These are phyloP conservation scores for Nysson spinosus DNA, from an alignment of 2,888 invertebrate genomes.

Conservation along the genomic window DNA sequence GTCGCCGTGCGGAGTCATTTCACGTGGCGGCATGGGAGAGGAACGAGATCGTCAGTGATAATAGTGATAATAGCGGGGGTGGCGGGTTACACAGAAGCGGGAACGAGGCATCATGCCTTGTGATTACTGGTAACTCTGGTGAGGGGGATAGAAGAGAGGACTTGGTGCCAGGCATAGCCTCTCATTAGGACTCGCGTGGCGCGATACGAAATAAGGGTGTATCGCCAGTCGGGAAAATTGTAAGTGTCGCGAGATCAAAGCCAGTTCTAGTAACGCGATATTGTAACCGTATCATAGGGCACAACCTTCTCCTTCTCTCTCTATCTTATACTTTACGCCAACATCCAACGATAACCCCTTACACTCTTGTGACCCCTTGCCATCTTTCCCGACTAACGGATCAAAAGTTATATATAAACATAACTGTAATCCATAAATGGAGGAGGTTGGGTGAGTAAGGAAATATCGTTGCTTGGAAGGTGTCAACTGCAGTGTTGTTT, in stretches of 20 bases:
- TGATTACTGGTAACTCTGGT: conserved; percentile 67
- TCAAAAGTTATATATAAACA: too few relatives aligned
- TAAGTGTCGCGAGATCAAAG: conserved; percentile 78
- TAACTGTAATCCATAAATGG: too few relatives aligned
- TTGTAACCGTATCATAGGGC: conserved; percentile 66
- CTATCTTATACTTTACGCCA: background rate
- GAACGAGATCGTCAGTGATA: conserved; percentile 26
- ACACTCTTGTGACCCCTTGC: too few relatives aligned
- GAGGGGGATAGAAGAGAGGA: conserved; percentile 32
- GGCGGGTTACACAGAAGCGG: conserved; percentile 48
- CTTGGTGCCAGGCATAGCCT: conserved; percentile 68
- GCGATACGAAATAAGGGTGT: conserved; percentile 74
- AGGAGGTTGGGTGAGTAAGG: conserved; percentile 47
- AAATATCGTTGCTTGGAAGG: conserved; percentile 58
- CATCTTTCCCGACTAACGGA: too few relatives aligned
- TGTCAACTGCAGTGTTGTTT: conserved; percentile 63
- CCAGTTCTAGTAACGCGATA: conserved; percentile 76
- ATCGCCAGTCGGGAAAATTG: conserved; percentile 76
- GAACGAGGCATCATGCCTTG: conserved; percentile 70
- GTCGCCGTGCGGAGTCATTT: background rate
- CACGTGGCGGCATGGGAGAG: conserved; percentile 6
- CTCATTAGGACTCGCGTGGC: conserved; percentile 75
- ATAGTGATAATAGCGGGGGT: conserved; percentile 30
- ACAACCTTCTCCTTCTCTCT: conserved; percentile 31
- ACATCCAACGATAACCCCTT: conserved; percentile 4